A percentile compares a stretch with the other conserved stretches of the same genome.
These are phyloP conservation scores for Calameuta filiformis DNA, from an alignment of 2,888 invertebrate species.

Conservation along the genomic window DNA sequence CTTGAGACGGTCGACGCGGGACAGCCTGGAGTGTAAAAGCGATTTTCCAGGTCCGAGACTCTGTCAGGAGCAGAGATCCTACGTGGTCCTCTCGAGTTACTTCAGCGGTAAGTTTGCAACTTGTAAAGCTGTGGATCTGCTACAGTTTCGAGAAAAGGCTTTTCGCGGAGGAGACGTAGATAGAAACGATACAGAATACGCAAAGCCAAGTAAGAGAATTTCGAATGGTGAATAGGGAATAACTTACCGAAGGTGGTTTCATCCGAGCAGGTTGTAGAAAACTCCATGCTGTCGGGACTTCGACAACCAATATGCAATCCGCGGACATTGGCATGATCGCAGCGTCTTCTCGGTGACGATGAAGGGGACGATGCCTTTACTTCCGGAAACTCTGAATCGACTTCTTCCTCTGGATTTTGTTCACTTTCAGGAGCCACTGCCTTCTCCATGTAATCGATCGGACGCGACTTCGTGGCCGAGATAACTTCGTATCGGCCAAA, in stretches of 20 bases:
- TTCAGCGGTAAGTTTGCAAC: neutral
- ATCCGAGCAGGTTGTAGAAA: slow-evolving; percentile 56
- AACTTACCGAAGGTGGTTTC: slow-evolving; percentile 54
- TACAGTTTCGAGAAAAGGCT: neutral
- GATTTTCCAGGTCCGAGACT: neutral
- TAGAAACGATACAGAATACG: neutral
- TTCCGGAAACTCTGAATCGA: slow-evolving; percentile 48
- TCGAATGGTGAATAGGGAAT: neutral
- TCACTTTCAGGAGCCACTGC: slow-evolving; percentile 28
- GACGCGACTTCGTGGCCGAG: slow-evolving; percentile 44
- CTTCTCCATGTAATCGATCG: slow-evolving; percentile 33
- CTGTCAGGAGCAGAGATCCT: neutral
- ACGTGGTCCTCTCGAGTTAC: neutral
- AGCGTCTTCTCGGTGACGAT: slow-evolving; percentile 40
- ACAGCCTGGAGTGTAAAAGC: neutral
- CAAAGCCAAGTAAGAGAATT: neutral
- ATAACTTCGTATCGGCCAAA: slow-evolving; percentile 58
- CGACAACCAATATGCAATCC: slow-evolving; percentile 59
- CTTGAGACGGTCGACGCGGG: neutral
- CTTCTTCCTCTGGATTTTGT: slow-evolving; percentile 37
- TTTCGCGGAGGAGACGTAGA: neutral
- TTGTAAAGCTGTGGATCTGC: neutral
- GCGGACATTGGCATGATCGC: slow-evolving; percentile 50
- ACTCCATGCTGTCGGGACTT: slow-evolving; percentile 58
- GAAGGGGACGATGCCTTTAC: slow-evolving; percentile 47